A percentile compares a stretch with the other conserved stretches of the same genome.
phyloP scores from a whole-genome alignment of 2,113 vertebrate genomes.

The Petromus typicus region DNA sequence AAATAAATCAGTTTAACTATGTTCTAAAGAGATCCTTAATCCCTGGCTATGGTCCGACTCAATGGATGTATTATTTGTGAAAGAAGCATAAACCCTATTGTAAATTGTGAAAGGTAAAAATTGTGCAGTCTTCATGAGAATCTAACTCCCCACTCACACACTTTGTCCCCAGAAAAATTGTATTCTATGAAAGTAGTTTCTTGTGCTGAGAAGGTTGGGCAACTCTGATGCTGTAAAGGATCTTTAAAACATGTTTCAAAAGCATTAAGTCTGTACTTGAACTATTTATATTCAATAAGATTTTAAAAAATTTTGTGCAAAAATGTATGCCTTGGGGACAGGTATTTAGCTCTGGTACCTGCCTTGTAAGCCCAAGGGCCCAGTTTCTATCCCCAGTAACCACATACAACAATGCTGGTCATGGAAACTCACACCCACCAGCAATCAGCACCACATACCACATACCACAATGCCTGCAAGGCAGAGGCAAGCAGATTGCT shows the following conservation, averaged over 20 bases:
- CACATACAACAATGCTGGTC: too few species aligned
- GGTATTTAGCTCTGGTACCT: too few species aligned
- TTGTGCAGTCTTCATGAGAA: background rate
- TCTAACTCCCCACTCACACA: background rate
- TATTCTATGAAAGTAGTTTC: background rate
- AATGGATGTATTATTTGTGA: background rate
- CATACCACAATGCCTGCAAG: too few species aligned
- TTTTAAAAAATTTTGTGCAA: conserved; percentile 28
- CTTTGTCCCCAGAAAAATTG: background rate
- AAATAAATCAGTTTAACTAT: conserved; percentile 33
- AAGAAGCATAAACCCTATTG: background rate
- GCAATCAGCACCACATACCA: too few species aligned
- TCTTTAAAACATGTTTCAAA: background rate
- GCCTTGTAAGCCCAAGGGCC: too few species aligned
- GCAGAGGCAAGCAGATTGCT: too few species aligned
- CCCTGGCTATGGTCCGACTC: background rate
- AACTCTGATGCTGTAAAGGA: background rate
- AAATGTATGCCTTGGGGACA: background rate
- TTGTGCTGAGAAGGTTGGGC: background rate
- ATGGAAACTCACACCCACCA: too few species aligned
- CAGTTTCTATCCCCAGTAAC: too few species aligned
- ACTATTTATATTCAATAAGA: background rate
- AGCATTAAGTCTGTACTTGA: background rate
- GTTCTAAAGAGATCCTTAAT: background rate
- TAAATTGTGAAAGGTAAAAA: background rate